These are phyloP conservation scores for Grus americana DNA, from an alignment of 2,113 vertebrate species.

Conservation along the genomic window DNA sequence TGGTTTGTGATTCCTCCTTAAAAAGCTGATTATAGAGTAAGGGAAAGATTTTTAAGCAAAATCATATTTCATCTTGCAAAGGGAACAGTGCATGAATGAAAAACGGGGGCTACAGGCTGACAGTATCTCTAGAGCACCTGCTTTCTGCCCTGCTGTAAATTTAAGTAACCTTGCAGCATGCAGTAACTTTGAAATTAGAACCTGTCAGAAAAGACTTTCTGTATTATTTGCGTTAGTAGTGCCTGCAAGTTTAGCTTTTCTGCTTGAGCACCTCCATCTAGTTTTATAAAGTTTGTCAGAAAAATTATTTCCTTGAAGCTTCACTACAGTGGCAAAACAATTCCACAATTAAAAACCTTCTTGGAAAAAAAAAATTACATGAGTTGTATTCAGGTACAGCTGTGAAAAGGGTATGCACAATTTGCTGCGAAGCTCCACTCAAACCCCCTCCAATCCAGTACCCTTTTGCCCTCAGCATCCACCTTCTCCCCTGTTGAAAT, in stretches of 20 bases:
- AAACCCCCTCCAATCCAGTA: conserved; percentile 45
- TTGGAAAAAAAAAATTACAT: not conserved
- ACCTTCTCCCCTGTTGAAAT: conserved; percentile 67
- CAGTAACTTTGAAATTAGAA: conserved; percentile 39
- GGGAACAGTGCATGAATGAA: not conserved
- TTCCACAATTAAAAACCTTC: not conserved
- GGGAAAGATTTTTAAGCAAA: not conserved
- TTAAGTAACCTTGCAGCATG: conserved; percentile 15
- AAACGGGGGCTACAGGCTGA: not conserved
- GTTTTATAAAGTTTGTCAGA: not conserved
- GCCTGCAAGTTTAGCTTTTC: not conserved
- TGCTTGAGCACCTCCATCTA: not conserved
- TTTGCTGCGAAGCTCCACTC: not conserved
- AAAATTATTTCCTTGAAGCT: not conserved
- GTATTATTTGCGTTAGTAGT: not conserved
- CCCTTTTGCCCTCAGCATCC: conserved; percentile 70
- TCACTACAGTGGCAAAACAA: not conserved
- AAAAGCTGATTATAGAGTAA: not conserved
- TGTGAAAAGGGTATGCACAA: conserved; percentile 6
- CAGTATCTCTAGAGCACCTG: conserved; percentile 13
- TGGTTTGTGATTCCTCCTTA: not conserved
- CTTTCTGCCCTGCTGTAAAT: conserved; percentile 31
- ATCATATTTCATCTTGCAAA: not conserved
- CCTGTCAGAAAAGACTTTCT: not conserved
- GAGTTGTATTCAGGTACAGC: not conserved